These are phyloP conservation scores for Rhogogaster chlorosoma DNA, from an alignment of 2,888 invertebrate species.

Conservation along the genomic window DNA sequence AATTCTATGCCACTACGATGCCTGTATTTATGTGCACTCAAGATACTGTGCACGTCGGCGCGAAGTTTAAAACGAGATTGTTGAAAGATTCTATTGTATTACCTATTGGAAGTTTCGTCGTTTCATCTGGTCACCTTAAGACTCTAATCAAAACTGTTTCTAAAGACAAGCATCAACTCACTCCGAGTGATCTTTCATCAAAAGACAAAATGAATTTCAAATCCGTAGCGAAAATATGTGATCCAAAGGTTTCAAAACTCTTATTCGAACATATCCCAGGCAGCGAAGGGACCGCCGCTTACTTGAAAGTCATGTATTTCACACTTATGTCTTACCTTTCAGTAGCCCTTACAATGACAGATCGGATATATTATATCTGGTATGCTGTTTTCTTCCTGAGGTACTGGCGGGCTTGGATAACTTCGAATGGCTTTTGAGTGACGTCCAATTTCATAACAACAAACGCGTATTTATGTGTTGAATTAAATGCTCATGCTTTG, in stretches of 20 bases:
- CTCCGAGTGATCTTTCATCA: constrained; percentile 30
- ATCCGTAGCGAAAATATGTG: constrained; percentile 62
- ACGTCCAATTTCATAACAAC: no score
- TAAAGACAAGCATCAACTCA: no score
- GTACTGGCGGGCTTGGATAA: constrained; percentile 60
- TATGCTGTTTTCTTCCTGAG: constrained; percentile 59
- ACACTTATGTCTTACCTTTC: constrained; percentile 56
- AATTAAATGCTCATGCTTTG: no score
- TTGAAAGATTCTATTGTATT: constrained; percentile 61
- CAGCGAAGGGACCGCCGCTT: constrained; percentile 60
- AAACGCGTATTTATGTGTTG: no score
- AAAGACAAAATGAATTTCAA: constrained; percentile 62
- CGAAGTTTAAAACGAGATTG: constrained; percentile 61
- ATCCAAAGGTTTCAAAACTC: constrained; percentile 57
- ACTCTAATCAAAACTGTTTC: no score
- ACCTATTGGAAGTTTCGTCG: no score
- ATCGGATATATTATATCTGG: constrained; percentile 59
- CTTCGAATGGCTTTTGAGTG: constrained; percentile 56
- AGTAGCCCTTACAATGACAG: constrained; percentile 52
- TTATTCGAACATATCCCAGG: constrained; percentile 58
- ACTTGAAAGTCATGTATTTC: constrained; percentile 60
- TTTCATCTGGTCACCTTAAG: no score
- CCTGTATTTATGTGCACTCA: constrained; percentile 55
- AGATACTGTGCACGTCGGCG: constrained; percentile 64
- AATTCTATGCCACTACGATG: constrained; percentile 56